Percentiles rank a stretch among this genome's conserved stretches.
These are phyloP conservation scores for Caligus rogercresseyi DNA, from an alignment of 1,140 invertebrate genomes.

Conservation along the genomic window DNA sequence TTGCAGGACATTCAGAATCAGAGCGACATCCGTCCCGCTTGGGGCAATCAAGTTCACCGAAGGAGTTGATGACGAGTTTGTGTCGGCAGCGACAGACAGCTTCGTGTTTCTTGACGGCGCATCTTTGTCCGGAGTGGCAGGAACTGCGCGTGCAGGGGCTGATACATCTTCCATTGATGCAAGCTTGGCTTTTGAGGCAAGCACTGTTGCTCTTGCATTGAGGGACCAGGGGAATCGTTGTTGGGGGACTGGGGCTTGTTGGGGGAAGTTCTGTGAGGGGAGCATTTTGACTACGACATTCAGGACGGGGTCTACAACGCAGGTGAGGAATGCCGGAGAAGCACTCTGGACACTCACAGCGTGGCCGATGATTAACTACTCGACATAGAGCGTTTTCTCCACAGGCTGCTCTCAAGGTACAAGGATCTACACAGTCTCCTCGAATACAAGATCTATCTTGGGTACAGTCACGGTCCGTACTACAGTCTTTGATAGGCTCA, in stretches of 20 bases:
- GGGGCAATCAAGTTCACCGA: constrained; percentile 54
- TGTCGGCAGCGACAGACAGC: constrained; percentile 70
- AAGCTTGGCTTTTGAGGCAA: constrained; percentile 37
- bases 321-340: constrained; percentile 57
- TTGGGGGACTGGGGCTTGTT: not conserved
- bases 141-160: constrained; percentile 48
- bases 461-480: constrained; percentile 69
- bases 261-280: constrained; percentile 19
- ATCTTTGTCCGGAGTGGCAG: constrained; percentile 61
- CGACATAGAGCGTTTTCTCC: constrained; percentile 70
- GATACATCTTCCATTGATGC: constrained; percentile 45
- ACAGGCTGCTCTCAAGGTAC: constrained; percentile 63
- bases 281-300: constrained; percentile 33
- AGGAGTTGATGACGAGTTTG: constrained; percentile 64
- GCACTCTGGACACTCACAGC: constrained; percentile 68
- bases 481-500: constrained; percentile 66
- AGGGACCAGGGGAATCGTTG: constrained; percentile 39
- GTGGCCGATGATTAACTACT: constrained; percentile 56
- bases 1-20: constrained; percentile 63
- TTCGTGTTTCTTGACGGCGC: constrained; percentile 62
- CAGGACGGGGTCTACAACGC: constrained; percentile 52
- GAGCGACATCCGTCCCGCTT: constrained; percentile 48
- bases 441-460: constrained; percentile 74
- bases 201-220: constrained; percentile 56
- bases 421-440: constrained; percentile 67